Evolutionary conservation across 2,797 vertebrate genomes (phyloP).

Genomic region (Meda fulgida): DNA sequence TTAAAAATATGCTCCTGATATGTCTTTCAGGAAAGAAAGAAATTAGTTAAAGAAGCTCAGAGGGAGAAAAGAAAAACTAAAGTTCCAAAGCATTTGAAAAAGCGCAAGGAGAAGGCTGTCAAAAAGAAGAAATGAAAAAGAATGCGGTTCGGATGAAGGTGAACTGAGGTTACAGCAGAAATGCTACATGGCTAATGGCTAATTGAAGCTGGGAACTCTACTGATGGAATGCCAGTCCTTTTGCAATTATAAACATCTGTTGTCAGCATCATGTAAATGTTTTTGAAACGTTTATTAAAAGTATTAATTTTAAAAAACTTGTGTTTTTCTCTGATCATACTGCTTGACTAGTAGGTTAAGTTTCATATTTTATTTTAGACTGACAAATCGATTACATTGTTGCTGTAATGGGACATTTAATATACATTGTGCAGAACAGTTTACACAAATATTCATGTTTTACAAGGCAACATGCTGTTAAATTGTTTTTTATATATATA

Average conservation of each 20-base stretch:
- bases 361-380: neutral
- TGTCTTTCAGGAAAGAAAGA: constrained; percentile 89
- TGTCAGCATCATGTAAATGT: neutral
- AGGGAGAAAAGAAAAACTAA: constrained; percentile 92
- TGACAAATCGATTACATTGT: neutral
- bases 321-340: neutral
- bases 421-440: constrained; percentile 22
- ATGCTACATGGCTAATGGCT: neutral
- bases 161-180: neutral
- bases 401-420: constrained; percentile 34
- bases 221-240: neutral
- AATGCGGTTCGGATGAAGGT: neutral
- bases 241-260: neutral
- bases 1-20: neutral
- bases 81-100: constrained; percentile 93
- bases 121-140: constrained; percentile 90
- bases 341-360: neutral
- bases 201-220: neutral
- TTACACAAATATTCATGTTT: constrained; percentile 34
- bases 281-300: constrained; percentile 12
- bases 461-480: constrained; percentile 44
- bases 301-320: constrained; percentile 8
- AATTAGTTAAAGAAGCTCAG: constrained; percentile 90
- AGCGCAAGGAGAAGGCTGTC: constrained; percentile 90
- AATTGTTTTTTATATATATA: constrained; percentile 4